Base-by-base conservation (phyloP, 2,797 vertebrate genomes). In the Myripristis jacobus region DNA sequence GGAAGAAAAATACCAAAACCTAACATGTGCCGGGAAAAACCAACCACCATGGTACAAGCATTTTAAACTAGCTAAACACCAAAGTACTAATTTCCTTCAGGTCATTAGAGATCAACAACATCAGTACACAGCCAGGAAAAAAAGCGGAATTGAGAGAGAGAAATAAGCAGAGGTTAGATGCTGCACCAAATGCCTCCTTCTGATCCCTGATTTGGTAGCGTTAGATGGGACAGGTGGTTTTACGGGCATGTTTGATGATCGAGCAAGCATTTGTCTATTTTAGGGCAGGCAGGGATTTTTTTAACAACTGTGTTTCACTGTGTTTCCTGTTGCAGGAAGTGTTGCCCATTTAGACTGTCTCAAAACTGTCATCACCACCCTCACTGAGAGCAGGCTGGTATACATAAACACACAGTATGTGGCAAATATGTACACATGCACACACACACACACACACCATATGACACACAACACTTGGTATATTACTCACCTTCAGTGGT, bases 31-130 rank as follows among this genome's bases (percentile, higher is more conserved):
- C 3, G 2, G 1, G 19, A 56, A 50, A 2, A 3, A 50, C 25
- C 70, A 70, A 76, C 50, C 61, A 80, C 25, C 0, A 59, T 63
- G 24, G 48, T 43, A 64, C 63, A 67, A 46, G 16, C 55, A 64
- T 61, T 70, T 82, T 57, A 24, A 73, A 22, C 8, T 41, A 41
- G 19, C 21, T 59, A 80, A 75, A 38, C 41, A 46, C 21, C 24
- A 60, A 79, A 75, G 47, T 44, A 63, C 50, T 27, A 44, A 81
- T 74, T 79, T 84, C 75, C 70, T 69, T 19, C 19, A 68, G 59
- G 66, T 77, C 52, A 69, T 66, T 72, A 52, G 60, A 64, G 66
- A 77, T 79, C 2, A 66, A 82, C 66, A 71, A 29, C 27, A 29
- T n/a, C n/a, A n/a, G 27, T 6, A 29, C 27, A 29, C 27, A 57